A percentile compares a stretch with the other conserved stretches of the same genome.
Evolutionary conservation across 2,888 invertebrate species (phyloP).

Genomic region (Apamea sordens): DNA sequence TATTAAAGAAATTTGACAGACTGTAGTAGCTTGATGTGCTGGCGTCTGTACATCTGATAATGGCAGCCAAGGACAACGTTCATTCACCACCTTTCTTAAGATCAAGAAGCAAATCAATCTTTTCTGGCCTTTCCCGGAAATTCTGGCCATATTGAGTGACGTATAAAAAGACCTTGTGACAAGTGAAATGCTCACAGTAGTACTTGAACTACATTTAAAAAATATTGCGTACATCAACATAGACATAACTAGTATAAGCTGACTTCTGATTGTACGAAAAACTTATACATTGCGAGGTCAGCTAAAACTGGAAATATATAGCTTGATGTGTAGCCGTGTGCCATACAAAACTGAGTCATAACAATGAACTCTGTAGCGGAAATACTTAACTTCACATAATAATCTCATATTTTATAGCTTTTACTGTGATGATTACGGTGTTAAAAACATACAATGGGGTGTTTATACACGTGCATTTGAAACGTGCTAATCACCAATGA

Average conservation of each 20-base stretch:
- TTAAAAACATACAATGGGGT: slow-evolving; percentile 27
- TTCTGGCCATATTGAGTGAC: background rate
- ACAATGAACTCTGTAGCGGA: slow-evolving; percentile 25
- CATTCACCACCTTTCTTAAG: background rate
- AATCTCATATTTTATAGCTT: slow-evolving; percentile 17
- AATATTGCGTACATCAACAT: background rate
- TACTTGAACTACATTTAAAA: background rate
- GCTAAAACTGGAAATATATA: too few species aligned
- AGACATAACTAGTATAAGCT: too few species aligned
- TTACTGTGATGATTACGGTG: slow-evolving; percentile 31
- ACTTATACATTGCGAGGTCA: too few species aligned
- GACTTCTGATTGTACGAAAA: too few species aligned
- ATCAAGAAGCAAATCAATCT: background rate
- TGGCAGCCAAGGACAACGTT: background rate
- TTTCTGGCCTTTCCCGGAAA: background rate
- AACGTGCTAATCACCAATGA: slow-evolving; percentile 11
- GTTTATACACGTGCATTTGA: background rate
- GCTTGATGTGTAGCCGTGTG: too few species aligned
- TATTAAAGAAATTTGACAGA: too few species aligned
- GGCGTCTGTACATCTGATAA: background rate
- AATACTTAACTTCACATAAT: slow-evolving; percentile 37
- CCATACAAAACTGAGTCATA: background rate
- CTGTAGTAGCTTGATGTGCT: too few species aligned
- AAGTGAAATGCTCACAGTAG: background rate
- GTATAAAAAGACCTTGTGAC: background rate